Evolutionary conservation across 2,888 invertebrate species (phyloP).

Genomic region (Colostygia pectinataria): DNA sequence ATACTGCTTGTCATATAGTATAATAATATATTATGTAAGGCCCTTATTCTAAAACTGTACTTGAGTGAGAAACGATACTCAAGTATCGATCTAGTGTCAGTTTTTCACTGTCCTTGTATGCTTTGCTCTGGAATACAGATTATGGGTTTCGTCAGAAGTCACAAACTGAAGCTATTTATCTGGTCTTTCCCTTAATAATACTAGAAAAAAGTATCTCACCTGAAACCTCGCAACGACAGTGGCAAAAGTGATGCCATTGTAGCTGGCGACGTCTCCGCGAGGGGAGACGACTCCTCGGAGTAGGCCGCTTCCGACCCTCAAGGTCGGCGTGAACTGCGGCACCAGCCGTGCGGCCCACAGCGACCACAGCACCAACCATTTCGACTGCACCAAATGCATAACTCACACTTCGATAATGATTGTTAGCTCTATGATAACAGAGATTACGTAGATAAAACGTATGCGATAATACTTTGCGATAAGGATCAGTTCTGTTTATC

Average conservation of each 20-base stretch:
- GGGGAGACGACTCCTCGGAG: conserved; percentile 54
- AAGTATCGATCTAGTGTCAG: too few species aligned
- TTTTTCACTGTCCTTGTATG: too few species aligned
- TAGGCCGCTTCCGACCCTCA: conserved; percentile 53
- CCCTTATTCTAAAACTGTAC: too few species aligned
- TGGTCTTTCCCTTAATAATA: too few species aligned
- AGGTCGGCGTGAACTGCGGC: conserved; percentile 55
- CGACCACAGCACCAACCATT: conserved; percentile 69
- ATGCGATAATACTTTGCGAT: neutral
- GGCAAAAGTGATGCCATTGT: conserved; percentile 63
- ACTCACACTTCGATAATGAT: neutral
- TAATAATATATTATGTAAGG: too few species aligned
- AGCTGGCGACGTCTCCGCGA: conserved; percentile 53
- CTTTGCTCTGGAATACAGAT: too few species aligned
- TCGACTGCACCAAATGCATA: conserved; percentile 25
- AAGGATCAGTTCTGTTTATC: neutral
- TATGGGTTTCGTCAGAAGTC: too few species aligned
- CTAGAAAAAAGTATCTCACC: conserved; percentile 40
- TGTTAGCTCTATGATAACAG: neutral
- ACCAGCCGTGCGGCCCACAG: conserved; percentile 64
- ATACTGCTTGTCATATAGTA: too few species aligned
- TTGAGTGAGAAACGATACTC: too few species aligned
- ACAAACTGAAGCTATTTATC: too few species aligned
- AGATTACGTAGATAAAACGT: too few species aligned
- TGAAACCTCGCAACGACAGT: conserved; percentile 56